Evolutionary conservation across 1,140 invertebrate genomes (phyloP), one percentile per base, ranked within the genome.

Genomic region (Nilaparvata lugens): DNA sequence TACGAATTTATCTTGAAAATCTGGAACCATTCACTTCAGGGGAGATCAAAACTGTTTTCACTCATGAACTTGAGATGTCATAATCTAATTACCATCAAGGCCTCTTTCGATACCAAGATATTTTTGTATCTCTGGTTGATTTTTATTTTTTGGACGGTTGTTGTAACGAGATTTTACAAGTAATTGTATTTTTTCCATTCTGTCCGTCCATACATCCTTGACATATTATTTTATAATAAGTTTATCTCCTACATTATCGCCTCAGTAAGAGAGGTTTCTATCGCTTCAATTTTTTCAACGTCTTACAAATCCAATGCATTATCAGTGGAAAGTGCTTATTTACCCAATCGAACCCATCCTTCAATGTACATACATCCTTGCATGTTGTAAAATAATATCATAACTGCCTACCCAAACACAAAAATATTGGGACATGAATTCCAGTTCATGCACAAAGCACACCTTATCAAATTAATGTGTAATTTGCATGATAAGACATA

Each of bases 141-240:
- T 24, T 13, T 6, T 13, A 3, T 31, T 7, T 14, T 28, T 16
- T 28, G 31, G 31, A 24, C 5, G 4, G n/a, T 53, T 60, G 58
- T 60, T 60, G 58, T 60, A 60, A 60, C 58, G 58, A 60, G 58
- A 60, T 60, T 60, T 24, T 35, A 18, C 7, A 28, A 28, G 28
- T 58, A 13, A 51, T 51, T 24, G 4, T 18, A 23, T n/a, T 25
- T 25, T 52, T 4, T 28, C 14, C 51, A 24, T 25, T 28, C 13
- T 25, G 11, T 51, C 45, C 56, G 23, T 58, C 43, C 56, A 51
- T 58, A 48, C 56, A 45, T 57, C 40, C 21, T 52, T 19, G 4
- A 4, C 19, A 52, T 23, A 14, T 52, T 21, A 23, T 35, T 35
- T 35, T 35, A 11, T 35, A 35, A 35, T 28, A 4, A 35, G n/a